Percentiles rank a stretch among this genome's conserved stretches.
Conservation (phyloP, 2,113 vertebrate species). For the Seriola aureovittata region DNA sequence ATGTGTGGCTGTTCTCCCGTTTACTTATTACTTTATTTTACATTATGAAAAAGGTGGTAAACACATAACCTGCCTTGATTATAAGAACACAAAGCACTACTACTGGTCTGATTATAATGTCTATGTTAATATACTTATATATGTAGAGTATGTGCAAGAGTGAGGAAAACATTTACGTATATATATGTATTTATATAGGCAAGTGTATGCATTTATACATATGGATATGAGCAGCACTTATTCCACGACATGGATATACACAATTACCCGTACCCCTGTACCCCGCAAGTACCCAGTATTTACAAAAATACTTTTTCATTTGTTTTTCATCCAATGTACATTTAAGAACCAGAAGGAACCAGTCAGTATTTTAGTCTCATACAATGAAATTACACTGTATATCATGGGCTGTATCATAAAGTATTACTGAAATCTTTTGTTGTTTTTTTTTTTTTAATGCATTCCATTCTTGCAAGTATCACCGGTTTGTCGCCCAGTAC, state of each 20-base stretch:
- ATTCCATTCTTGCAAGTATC: not conserved
- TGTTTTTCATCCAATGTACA: not conserved
- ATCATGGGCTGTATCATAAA: not conserved
- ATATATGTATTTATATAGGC: no score
- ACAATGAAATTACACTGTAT: not conserved
- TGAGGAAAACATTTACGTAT: no score
- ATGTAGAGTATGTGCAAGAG: no score
- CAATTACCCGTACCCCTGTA: no score
- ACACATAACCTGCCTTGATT: no score
- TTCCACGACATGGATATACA: no score
- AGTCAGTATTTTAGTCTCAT: not conserved
- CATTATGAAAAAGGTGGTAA: not conserved
- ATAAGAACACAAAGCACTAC: no score
- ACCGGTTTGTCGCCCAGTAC: not conserved
- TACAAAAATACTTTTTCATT: not conserved
- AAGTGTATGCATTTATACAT: no score
- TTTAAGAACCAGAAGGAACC: not conserved
- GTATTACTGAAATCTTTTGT: not conserved
- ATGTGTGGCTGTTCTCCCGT: not conserved
- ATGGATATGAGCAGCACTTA: no score
- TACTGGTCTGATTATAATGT: no score
- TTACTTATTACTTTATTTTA: not conserved
- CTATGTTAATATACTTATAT: no score
- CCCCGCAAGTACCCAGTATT: no score
- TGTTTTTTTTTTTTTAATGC: not conserved